phyloP scores from a whole-genome alignment of 2,797 vertebrate genomes.

The Pseudomugil tenellus region DNA sequence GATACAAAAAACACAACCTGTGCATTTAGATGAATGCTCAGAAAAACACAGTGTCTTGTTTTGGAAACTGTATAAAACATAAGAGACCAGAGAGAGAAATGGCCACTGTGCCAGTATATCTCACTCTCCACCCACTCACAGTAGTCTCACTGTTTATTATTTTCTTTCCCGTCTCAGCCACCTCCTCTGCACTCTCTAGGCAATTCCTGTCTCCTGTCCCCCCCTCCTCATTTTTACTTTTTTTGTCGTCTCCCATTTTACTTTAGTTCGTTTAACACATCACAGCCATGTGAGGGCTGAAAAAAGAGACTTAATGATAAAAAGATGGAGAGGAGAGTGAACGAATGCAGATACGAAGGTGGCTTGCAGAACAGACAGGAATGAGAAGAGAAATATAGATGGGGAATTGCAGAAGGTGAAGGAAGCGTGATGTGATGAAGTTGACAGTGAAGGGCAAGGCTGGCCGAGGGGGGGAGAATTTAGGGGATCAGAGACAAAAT shows the following conservation, averaged over 20 bases:
- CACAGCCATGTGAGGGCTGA: conserved; percentile 9
- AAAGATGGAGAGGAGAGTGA: conserved; percentile 13
- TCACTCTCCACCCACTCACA: conserved; percentile 59
- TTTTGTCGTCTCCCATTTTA: conserved; percentile 17
- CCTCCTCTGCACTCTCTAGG: conserved; percentile 37
- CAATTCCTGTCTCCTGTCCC: conserved; percentile 31
- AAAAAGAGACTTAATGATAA: conserved; percentile 32
- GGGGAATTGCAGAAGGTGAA: conserved; percentile 18
- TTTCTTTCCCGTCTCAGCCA: conserved; percentile 49
- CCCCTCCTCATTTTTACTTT: conserved; percentile 11
- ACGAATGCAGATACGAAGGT: conserved; percentile 33
- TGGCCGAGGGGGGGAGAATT: neutral
- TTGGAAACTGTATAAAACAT: conserved; percentile 9
- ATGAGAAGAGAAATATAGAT: conserved; percentile 11
- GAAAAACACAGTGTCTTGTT: conserved; percentile 21
- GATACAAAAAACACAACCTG: conserved; percentile 13
- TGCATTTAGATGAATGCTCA: conserved; percentile 3
- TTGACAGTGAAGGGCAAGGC: conserved; percentile 27
- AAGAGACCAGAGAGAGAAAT: conserved; percentile 22
- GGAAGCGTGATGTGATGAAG: conserved; percentile 42
- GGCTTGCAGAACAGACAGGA: conserved; percentile 14
- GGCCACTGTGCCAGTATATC: conserved; percentile 27
- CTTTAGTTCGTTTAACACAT: conserved; percentile 29
- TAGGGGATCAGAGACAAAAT: conserved; percentile 33
- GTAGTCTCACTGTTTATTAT: conserved; percentile 61